Evolutionary conservation across 2,113 vertebrate species (phyloP).

Genomic region (Falcunculus frontatus): DNA sequence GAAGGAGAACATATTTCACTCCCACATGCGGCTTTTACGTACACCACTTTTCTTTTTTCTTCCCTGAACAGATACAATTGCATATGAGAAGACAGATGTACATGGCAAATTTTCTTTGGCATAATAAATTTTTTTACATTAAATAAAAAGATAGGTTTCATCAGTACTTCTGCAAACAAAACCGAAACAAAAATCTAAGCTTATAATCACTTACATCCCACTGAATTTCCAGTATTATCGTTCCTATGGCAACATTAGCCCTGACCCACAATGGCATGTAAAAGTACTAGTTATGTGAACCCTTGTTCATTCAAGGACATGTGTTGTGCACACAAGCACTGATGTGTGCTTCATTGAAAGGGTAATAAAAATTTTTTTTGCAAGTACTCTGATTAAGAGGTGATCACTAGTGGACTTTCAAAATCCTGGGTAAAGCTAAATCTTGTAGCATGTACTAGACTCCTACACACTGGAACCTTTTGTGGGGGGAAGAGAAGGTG

Average conservation of each 20-base stretch:
- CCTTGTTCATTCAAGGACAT: neutral
- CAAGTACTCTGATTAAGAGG: neutral
- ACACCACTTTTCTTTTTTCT: neutral
- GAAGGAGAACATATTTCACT: constrained; percentile 28
- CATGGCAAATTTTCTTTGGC: neutral
- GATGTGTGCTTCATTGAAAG: neutral
- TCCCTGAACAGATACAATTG: neutral
- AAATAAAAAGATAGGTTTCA: neutral
- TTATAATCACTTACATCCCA: neutral
- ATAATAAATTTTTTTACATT: neutral
- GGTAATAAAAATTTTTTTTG: neutral
- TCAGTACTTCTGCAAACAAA: neutral
- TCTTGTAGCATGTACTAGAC: neutral
- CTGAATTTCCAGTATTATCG: neutral
- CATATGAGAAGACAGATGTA: neutral
- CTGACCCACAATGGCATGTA: neutral
- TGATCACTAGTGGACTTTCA: neutral
- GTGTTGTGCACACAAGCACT: neutral
- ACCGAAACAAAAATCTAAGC: neutral
- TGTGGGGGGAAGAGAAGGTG: neutral
- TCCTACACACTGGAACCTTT: neutral
- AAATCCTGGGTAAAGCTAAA: neutral
- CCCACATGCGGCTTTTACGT: neutral
- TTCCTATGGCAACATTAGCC: constrained; percentile 22
- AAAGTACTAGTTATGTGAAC: neutral